Percentiles rank a stretch among this genome's conserved stretches.
Conservation (phyloP, 1,140 invertebrate genomes). For the Aphelinus certus region DNA sequence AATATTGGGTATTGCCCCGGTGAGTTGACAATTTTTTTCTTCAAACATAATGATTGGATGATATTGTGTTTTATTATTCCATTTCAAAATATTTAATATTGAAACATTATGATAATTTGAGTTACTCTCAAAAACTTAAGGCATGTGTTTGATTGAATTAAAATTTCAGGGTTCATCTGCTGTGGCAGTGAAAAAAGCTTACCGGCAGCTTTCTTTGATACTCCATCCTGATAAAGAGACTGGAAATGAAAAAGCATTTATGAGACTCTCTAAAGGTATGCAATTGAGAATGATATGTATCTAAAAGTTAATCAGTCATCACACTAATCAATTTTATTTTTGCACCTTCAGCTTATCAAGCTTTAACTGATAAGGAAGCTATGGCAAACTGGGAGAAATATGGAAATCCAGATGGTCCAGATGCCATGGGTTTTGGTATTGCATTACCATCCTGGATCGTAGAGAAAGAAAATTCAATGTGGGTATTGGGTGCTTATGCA, state of each 20-base stretch:
- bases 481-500: conserved; percentile 95
- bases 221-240: conserved; percentile 98
- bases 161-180: conserved; percentile 79
- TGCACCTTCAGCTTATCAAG: conserved; percentile 71
- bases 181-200: conserved; percentile 94
- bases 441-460: conserved; percentile 99
- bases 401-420: conserved; percentile 99
- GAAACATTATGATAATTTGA: no score
- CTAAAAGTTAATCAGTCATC: background rate
- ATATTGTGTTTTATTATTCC: background rate
- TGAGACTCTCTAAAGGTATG: conserved; percentile 94
- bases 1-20: conserved; percentile 89
- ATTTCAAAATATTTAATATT: conserved; percentile 4
- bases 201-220: conserved; percentile 90
- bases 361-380: conserved; percentile 95
- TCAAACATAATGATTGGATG: background rate
- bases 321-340: background rate
- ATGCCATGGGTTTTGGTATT: conserved; percentile 98
- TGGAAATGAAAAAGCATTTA: conserved; percentile 96
- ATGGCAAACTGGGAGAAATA: conserved; percentile 98
- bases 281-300: background rate
- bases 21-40: conserved; percentile 59
- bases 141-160: conserved; percentile 28
- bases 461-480: conserved; percentile 98
- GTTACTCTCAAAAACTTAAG: background rate